Base-by-base conservation (phyloP, 1,140 invertebrate species). In the Caerostris darwini region DNA sequence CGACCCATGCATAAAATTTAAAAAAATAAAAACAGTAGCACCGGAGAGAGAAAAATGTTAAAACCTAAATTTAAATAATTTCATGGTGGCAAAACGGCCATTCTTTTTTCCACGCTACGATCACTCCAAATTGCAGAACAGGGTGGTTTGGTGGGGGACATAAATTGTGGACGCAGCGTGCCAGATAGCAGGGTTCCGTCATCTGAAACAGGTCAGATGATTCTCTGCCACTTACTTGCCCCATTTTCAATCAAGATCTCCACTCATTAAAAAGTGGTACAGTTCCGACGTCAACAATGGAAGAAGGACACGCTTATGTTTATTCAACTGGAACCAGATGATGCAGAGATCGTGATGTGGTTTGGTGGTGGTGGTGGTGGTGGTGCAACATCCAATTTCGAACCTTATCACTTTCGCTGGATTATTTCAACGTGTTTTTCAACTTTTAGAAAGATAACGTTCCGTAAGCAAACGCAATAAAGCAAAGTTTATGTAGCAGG, bases 231-330 rank as follows among this genome's bases (percentile, higher is more conserved):
- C 71, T 77, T 77, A 77, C 69, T 77, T 77, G 71, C 8, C 71
- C 71, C 71, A 77, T 53, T 77, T 77, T 77, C 71, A 77, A 77
- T 77, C 71, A 77, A 77, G 71, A 77, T 77, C 71, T 77, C 34
- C 71, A 77, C 71, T 77, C 71, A 77, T 77, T 77, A 77, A 77
- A 34, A 77, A 77, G 3, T 53, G 71, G 71, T 53, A 53, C 50
- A 77, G 71, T 77, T 77, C 71, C 71, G 71, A 77, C 71, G 53
- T 50, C 71, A 34, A 77, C 69, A 77, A 77, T 77, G 71, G 71
- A 85, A 85, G 58, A 85, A 85, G 83, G 83, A 85, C 83, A 85
- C 56, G 83, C 54, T 58, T 85, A n/a, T 85, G 82, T 85, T 85
- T 85, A 57, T 59, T 85, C 82, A 85, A 58, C 82, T 85, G 82